A percentile compares a stretch with the other conserved stretches of the same genome.
Evolutionary conservation across 2,888 invertebrate species (phyloP).

Genomic region (Rhodophaea formosa): DNA sequence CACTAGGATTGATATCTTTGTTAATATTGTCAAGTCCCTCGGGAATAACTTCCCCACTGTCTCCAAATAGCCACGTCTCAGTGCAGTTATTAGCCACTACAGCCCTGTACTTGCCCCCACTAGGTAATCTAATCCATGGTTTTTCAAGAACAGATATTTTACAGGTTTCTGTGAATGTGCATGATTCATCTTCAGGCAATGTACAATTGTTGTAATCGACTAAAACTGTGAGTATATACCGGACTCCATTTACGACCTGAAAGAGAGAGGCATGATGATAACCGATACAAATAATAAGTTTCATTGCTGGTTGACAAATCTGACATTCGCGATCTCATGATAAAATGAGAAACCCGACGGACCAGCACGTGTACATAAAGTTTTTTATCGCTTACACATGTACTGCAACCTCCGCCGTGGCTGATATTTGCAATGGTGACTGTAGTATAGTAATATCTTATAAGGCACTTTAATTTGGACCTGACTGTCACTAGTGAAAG

Average conservation of each 20-base stretch:
- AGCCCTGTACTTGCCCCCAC: constrained; percentile 81
- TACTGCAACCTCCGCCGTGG: too few relatives aligned
- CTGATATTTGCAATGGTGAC: too few relatives aligned
- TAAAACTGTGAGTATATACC: constrained; percentile 78
- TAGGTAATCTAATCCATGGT: constrained; percentile 82
- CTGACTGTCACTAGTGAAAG: too few relatives aligned
- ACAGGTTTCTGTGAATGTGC: constrained; percentile 71
- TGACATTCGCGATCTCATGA: too few relatives aligned
- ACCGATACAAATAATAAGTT: background rate
- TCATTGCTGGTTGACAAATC: too few relatives aligned
- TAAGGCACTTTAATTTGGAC: too few relatives aligned
- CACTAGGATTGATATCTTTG: constrained; percentile 25
- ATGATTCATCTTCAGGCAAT: constrained; percentile 41
- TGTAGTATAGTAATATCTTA: too few relatives aligned
- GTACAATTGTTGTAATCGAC: constrained; percentile 74
- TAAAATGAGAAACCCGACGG: too few relatives aligned
- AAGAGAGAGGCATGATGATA: constrained; percentile 32
- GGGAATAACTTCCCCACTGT: constrained; percentile 54
- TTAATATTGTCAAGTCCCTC: constrained; percentile 33
- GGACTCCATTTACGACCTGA: constrained; percentile 82
- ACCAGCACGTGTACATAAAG: too few relatives aligned
- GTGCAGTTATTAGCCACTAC: constrained; percentile 85
- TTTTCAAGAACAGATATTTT: constrained; percentile 83
- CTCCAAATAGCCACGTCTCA: constrained; percentile 73
- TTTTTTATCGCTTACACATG: too few relatives aligned